A percentile compares a stretch with the other conserved stretches of the same genome.
phyloP scores from a whole-genome alignment of 2,797 vertebrate species.

The Myotis planiceps region DNA sequence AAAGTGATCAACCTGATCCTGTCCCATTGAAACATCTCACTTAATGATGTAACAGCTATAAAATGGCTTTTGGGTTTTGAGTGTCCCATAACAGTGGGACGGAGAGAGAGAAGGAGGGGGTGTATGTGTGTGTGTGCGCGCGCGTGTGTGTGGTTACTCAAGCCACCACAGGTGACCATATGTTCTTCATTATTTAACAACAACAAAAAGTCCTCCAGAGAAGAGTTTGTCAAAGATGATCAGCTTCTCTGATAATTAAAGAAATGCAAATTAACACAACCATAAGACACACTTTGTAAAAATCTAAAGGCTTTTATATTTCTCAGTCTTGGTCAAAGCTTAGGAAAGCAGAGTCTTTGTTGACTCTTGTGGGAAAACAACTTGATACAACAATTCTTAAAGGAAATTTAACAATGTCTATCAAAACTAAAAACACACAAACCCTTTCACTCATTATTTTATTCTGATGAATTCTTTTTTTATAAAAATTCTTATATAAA shows the following conservation, averaged over 20 bases:
- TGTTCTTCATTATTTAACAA: slow-evolving; percentile 29
- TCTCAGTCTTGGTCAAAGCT: not conserved
- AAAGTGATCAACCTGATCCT: not conserved
- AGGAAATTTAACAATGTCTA: not conserved
- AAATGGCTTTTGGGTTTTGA: not conserved
- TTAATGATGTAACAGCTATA: not conserved
- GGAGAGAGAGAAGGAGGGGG: not conserved
- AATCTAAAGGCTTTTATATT: not conserved
- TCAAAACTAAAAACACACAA: not conserved
- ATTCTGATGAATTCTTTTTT: not conserved
- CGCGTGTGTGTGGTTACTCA: not conserved
- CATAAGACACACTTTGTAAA: not conserved
- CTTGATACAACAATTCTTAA: not conserved
- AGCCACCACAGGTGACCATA: not conserved
- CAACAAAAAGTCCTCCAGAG: not conserved
- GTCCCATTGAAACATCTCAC: not conserved
- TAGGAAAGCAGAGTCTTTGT: not conserved
- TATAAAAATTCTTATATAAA: slow-evolving; percentile 10
- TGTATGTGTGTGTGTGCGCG: not conserved
- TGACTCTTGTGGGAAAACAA: not conserved
- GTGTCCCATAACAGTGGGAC: not conserved
- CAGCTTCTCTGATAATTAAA: slow-evolving; percentile 42
- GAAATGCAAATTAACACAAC: slow-evolving; percentile 45
- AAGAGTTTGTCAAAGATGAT: not conserved
- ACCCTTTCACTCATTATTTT: not conserved